Percentiles rank a stretch among this genome's conserved stretches.
These are phyloP conservation scores for Vombatus ursinus DNA, from an alignment of 2,113 vertebrate species.

Conservation along the genomic window DNA sequence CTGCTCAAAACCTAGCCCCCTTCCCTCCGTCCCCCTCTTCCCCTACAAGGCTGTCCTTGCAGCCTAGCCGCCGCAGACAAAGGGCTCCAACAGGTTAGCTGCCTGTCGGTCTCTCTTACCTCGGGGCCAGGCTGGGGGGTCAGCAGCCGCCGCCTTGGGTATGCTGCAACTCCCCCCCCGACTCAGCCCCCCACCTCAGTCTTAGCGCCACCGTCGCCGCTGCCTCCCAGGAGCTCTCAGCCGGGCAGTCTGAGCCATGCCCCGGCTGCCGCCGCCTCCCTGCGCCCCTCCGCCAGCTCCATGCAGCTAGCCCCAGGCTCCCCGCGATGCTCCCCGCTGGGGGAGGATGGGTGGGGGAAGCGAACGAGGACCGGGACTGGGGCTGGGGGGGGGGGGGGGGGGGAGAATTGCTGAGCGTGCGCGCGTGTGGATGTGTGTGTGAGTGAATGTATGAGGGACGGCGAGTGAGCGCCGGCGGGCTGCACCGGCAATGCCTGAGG, in stretches of 20 bases:
- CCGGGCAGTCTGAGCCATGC: constrained; percentile 33
- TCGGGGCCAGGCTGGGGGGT: neutral
- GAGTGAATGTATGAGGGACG: neutral
- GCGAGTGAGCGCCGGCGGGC: neutral
- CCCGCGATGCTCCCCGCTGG: neutral
- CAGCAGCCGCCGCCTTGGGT: neutral
- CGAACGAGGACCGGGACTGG: neutral
- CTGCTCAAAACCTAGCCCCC: neutral
- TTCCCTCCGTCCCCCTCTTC: neutral
- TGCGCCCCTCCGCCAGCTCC: neutral
- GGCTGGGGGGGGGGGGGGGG: constrained; percentile 35
- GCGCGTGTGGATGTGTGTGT: neutral
- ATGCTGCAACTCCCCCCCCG: neutral
- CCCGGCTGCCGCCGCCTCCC: neutral
- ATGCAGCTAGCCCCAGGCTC: neutral
- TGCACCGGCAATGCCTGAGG: neutral
- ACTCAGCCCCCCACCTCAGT: neutral
- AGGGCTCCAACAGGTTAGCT: constrained; percentile 73
- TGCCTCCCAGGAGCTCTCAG: constrained; percentile 39
- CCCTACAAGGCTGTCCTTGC: neutral
- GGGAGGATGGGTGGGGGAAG: neutral
- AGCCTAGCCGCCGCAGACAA: constrained; percentile 71
- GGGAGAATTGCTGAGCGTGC: neutral
- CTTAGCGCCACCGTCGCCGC: neutral
- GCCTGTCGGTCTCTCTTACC: neutral